A percentile compares a stretch with the other conserved stretches of the same genome.
phyloP scores from a whole-genome alignment of 2,888 invertebrate genomes.

The Hetaerina titia region DNA sequence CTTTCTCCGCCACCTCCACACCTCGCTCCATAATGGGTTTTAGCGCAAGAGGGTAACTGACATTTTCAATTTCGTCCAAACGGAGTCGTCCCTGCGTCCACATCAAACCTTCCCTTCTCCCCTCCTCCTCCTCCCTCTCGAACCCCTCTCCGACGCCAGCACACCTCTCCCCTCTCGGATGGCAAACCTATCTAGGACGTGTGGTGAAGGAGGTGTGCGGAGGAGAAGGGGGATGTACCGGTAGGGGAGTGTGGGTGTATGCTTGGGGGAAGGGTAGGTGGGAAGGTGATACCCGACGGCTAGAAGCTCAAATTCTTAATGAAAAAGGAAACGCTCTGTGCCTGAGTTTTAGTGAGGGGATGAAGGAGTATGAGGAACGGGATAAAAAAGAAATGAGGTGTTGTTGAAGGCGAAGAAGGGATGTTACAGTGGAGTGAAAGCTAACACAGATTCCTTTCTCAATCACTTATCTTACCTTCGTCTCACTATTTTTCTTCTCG shows the following conservation, averaged over 20 bases:
- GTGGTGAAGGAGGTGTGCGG: neutral
- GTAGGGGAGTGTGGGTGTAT: no score
- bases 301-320: neutral
- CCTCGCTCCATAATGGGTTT: neutral
- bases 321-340: neutral
- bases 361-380: neutral
- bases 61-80: constrained; percentile 9
- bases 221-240: neutral
- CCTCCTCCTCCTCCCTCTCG: neutral
- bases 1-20: neutral
- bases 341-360: neutral
- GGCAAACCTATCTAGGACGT: neutral
- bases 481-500: neutral
- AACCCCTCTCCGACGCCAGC: neutral
- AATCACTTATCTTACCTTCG: neutral
- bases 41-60: constrained; percentile 1
- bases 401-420: neutral
- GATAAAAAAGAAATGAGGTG: neutral
- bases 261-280: no score
- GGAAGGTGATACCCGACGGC: neutral
- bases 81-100: neutral
- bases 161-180: neutral
- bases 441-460: neutral
- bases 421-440: neutral
- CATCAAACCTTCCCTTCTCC: neutral